Conservation (phyloP, 1,140 invertebrate genomes). For the Acromyrmex heyeri region DNA sequence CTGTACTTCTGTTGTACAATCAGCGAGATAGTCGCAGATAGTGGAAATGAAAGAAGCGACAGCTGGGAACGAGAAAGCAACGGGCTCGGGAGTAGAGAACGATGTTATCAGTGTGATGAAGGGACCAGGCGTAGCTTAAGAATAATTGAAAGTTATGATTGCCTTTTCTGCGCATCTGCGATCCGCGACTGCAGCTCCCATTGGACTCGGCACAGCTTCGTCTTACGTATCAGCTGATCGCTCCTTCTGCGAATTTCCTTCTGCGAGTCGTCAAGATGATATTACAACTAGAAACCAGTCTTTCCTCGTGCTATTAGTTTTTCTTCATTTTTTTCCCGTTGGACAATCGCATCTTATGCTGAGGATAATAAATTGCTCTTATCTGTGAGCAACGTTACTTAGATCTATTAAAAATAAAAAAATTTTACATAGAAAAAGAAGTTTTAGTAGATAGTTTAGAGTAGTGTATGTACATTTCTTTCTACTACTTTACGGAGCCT, state of each 20-base stretch:
- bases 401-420: constrained; percentile 21
- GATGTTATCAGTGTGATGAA: constrained; percentile 72
- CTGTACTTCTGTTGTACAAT: constrained; percentile 15
- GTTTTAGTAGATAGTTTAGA: not conserved
- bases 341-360: not conserved
- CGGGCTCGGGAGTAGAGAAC: constrained; percentile 40
- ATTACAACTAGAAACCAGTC: not conserved
- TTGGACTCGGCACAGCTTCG: not conserved
- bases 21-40: constrained; percentile 34
- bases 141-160: constrained; percentile 76
- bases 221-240: constrained; percentile 46
- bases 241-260: not conserved
- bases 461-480: not conserved
- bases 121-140: constrained; percentile 54
- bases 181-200: constrained; percentile 24
- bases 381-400: constrained; percentile 8
- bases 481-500: not conserved
- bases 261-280: constrained; percentile 18
- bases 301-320: constrained; percentile 2
- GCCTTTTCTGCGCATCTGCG: constrained; percentile 34
- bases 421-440: not conserved
- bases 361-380: constrained; percentile 33
- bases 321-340: not conserved
- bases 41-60: constrained; percentile 33
- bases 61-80: constrained; percentile 9